These are phyloP conservation scores for Diorhabda carinulata DNA, from an alignment of 1,140 invertebrate species.

Conservation along the genomic window DNA sequence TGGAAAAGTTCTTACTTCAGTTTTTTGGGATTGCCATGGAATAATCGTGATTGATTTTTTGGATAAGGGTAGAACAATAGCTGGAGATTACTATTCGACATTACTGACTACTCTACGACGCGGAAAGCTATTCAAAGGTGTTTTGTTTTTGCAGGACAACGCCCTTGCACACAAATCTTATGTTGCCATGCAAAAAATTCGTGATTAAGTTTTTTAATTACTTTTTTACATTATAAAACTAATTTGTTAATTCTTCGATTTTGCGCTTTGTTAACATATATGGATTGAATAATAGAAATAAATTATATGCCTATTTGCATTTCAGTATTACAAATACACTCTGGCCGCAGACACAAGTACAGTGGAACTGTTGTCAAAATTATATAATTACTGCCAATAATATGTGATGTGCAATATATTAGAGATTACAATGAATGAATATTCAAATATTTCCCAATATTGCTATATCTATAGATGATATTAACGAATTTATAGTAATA, in stretches of 20 bases:
- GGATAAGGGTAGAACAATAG: too few species aligned
- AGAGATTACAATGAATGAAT: conserved; percentile 2
- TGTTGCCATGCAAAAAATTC: too few species aligned
- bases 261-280: not conserved
- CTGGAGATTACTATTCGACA: too few species aligned
- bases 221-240: too few species aligned
- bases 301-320: conserved; percentile 2
- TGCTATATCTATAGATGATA: not conserved
- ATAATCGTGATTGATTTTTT: too few species aligned
- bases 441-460: conserved; percentile 1
- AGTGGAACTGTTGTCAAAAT: not conserved
- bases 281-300: not conserved
- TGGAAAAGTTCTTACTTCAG: too few species aligned
- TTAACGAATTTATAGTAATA: not conserved
- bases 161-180: too few species aligned
- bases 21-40: too few species aligned
- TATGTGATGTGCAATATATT: conserved; percentile 1
- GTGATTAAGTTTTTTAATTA: too few species aligned
- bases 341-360: not conserved
- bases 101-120: too few species aligned
- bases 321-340: conserved; percentile 1
- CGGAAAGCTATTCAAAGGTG: too few species aligned
- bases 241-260: not conserved
- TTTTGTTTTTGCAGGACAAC: too few species aligned
- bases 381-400: conserved; percentile 1